Evolutionary conservation across 2,113 vertebrate genomes (phyloP).

Genomic region (Dicerorhinus sumatrensis): DNA sequence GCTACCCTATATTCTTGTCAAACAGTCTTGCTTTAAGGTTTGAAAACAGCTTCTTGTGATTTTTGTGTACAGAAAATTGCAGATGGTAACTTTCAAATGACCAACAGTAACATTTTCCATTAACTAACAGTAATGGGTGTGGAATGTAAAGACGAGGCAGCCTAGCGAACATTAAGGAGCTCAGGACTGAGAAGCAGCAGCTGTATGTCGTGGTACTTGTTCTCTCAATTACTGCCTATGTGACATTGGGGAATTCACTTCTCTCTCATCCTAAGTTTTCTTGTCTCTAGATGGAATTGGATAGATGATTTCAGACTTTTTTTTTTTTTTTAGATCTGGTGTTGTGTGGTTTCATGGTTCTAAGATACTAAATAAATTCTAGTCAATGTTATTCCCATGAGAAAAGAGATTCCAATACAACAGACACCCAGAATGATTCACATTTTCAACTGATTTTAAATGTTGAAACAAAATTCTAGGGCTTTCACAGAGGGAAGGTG

Average conservation of each 20-base stretch:
- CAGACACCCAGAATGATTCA: not conserved
- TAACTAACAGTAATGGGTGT: not conserved
- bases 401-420: not conserved
- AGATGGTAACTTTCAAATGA: not conserved
- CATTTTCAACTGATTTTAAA: constrained; percentile 41
- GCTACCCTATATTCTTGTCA: not conserved
- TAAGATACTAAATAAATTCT: not conserved
- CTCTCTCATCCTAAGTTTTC: not conserved
- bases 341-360: not conserved
- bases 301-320: not conserved
- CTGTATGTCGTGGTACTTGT: accelerated
- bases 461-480: not conserved
- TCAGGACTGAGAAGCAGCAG: not conserved
- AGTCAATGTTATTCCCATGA: not conserved
- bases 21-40: not conserved
- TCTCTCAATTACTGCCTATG: not conserved
- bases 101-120: not conserved
- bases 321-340: not conserved
- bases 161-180: not conserved
- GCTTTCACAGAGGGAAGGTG: not conserved
- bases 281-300: not conserved
- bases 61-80: not conserved
- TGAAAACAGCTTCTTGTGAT: not conserved
- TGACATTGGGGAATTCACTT: not conserved
- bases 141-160: not conserved